Evolutionary conservation across 2,797 vertebrate species (phyloP).

Genomic region (Myiotriccus ornatus): DNA sequence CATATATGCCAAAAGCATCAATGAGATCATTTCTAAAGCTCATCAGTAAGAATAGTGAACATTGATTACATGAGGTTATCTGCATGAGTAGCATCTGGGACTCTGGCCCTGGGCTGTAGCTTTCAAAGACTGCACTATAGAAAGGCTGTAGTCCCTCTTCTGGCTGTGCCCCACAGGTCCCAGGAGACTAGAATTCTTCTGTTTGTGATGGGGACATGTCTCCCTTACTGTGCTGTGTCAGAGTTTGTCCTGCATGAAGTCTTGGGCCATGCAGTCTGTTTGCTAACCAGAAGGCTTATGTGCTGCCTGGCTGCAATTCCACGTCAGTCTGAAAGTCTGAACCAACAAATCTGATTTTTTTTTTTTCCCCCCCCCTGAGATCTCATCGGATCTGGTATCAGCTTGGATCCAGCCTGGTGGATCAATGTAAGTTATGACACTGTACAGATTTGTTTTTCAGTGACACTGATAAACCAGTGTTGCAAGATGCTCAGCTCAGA

Average conservation of each 20-base stretch:
- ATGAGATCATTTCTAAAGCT: background rate
- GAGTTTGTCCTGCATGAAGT: background rate
- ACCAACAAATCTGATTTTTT: background rate
- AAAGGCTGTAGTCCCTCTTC: background rate
- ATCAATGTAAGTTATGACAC: constrained; percentile 41
- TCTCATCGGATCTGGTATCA: background rate
- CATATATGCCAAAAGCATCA: background rate
- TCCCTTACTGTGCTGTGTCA: background rate
- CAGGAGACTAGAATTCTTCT: background rate
- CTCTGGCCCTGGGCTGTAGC: background rate
- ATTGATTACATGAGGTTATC: background rate
- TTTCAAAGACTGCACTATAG: background rate
- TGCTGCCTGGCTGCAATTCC: background rate
- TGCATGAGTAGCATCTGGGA: background rate
- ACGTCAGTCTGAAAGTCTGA: background rate
- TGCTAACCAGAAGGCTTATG: background rate
- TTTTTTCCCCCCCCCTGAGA: background rate
- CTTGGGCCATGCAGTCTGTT: background rate
- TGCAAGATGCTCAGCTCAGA: constrained; percentile 52
- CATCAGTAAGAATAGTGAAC: background rate
- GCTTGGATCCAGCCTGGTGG: background rate
- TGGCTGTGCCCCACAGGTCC: background rate
- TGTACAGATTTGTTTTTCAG: constrained; percentile 47
- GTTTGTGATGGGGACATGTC: background rate
- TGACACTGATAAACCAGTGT: constrained; percentile 50